Base-by-base conservation (phyloP, 2,888 invertebrate genomes). In the Alsophila aescularia region DNA sequence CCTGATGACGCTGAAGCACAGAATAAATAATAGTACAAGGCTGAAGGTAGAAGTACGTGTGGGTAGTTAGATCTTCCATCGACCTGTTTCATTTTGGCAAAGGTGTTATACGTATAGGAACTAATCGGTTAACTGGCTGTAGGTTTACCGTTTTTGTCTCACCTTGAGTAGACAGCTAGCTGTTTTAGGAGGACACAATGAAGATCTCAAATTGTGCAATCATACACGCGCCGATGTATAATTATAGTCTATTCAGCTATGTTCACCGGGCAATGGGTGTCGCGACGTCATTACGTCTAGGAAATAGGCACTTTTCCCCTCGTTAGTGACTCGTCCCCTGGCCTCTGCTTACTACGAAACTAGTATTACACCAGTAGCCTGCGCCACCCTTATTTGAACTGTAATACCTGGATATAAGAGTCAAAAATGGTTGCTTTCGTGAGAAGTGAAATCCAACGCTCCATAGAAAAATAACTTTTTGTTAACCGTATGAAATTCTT, bases 261-360 rank as follows among this genome's bases (percentile, higher is more conserved):
- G 69, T 72, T 67, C 67, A 66, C 68, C 50, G 60, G 67, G 67
- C 60, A 79, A 75, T 78, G 79, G 83, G 75, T 81, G 85, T 79
- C 82, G 79, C 81, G 81, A 73, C 77, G 88, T 89, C 90, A 90
- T 91, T 90, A 90, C 85, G 79, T 67, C 83, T 78, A 85, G 90
- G 90, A 90, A 90, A 91, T 91, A 89, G 90, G 86, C 90, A 90
- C 88, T 91, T 89, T 90, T 89, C 84, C 84, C 88, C 87, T 90
- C 90, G 90, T 91, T 91, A 90, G 87, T 75, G 78, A 79, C 81
- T 75, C 83, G 82, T 76, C 81, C 77, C 74, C 81, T 77, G 79
- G 74, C 79, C 82, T 74, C 70, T 52, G 37, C 68, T 14, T 44
- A 68, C 69, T 64, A 67, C 64, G 70, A 71, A 73, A 72, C 70